Evolutionary conservation across 2,888 invertebrate species (phyloP), one percentile per base, ranked within the genome.

Genomic region (Endotricha flammealis): DNA sequence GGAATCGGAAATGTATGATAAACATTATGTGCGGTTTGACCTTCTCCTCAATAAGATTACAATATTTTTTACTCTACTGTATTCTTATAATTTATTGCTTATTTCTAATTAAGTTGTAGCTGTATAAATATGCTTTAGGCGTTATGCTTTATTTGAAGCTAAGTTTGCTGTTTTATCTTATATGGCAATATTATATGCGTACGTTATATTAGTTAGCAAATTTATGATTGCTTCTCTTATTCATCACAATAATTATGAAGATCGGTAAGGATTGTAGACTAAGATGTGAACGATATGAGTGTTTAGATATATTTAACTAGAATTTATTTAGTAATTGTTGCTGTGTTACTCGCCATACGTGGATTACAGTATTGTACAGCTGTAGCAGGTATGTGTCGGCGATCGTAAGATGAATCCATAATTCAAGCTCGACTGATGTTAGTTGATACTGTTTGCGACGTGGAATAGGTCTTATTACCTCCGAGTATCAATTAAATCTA

Each of bases 401-500:
- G 57, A 62, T 63, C 52, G 49, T 53, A 57, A 43, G 50, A 58
- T 55, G 64, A 61, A 66, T 62, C 64, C 61, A 59, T 60, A 60
- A 54, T 61, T 66, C 56, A 57, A 65, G 75, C 59, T 72, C 74
- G 81, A 81, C 81, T 82, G 82, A 78, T 67, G 69, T 69, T 73
- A 70, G 70, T 79, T 80, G 83, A 79, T 83, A 78, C 81, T 76
- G 58, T 75, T 68, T 67, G 73, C 71, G 68, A 72, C 69, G 70
- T 66, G 74, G 70, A 72, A 67, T 78, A 75, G 78, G 75, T 83
- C 75, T 76, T 79, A 82, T 83, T 85, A 86, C 86, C 86, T 86
- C 86, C 85, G 86, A 85, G 83, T 86, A 85, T 85, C 85, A 77
- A 83, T 83, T 79, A 74, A 80, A 75, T 66, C 48, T 81, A 77